These are phyloP conservation scores for Eristalis pertinax DNA, from an alignment of 2,888 invertebrate species.

Conservation along the genomic window DNA sequence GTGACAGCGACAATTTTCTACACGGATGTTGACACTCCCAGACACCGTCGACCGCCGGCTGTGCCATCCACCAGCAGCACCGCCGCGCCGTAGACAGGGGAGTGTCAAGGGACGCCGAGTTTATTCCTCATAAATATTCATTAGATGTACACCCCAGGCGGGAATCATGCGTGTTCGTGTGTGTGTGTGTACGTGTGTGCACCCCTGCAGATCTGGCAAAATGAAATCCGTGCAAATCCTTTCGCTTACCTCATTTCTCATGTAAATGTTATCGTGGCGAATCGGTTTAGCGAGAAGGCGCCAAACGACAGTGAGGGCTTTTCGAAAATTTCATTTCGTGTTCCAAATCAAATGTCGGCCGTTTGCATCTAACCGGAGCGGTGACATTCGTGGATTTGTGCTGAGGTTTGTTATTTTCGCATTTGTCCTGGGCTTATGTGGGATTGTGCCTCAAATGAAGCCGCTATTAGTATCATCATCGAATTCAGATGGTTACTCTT, in stretches of 20 bases:
- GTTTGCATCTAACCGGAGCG: neutral
- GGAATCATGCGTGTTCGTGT: slow-evolving; percentile 7
- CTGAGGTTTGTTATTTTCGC: neutral
- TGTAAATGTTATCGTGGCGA: neutral
- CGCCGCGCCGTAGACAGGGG: neutral
- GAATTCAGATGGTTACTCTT: neutral
- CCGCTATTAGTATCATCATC: neutral
- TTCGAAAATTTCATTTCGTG: neutral
- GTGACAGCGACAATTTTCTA: slow-evolving; percentile 24
- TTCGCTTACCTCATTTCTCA: neutral
- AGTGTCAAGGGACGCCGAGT: slow-evolving; percentile 33
- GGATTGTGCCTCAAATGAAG: neutral
- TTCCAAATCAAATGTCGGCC: neutral
- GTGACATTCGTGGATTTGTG: neutral
- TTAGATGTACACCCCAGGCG: slow-evolving; percentile 30
- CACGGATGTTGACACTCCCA: slow-evolving; percentile 4
- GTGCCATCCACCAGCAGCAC: neutral
- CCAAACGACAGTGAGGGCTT: neutral
- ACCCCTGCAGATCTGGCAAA: neutral
- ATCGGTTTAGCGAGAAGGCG: neutral
- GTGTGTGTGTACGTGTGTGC: neutral
- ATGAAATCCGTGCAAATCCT: slow-evolving; percentile 43
- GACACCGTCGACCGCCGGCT: neutral
- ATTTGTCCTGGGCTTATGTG: neutral
- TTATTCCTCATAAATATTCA: slow-evolving; percentile 61